phyloP scores from a whole-genome alignment of 2,797 vertebrate species.

The Trichosurus vulpecula region DNA sequence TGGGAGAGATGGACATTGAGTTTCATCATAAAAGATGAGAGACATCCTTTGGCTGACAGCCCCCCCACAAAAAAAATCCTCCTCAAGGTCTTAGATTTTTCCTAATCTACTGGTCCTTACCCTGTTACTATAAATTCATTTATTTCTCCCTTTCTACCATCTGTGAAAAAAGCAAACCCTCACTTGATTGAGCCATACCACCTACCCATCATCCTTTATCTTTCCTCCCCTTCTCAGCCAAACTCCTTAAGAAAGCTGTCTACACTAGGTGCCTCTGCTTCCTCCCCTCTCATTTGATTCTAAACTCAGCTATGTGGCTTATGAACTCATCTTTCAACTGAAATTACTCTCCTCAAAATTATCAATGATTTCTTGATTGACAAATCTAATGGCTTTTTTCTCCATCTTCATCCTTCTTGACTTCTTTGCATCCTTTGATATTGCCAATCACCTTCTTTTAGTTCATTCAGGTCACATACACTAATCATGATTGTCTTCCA shows the following conservation, averaged over 20 bases:
- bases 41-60: background rate
- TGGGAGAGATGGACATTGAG: background rate
- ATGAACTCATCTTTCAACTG: background rate
- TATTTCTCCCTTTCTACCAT: background rate
- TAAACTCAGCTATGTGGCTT: background rate
- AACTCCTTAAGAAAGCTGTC: background rate
- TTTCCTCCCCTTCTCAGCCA: background rate
- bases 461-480: background rate
- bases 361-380: background rate
- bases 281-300: background rate
- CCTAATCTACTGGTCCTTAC: background rate
- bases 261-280: background rate
- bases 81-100: background rate
- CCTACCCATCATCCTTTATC: background rate
- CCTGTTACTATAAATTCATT: background rate
- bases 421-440: background rate
- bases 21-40: background rate
- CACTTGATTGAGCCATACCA: background rate
- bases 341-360: background rate
- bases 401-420: background rate
- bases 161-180: background rate
- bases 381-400: background rate
- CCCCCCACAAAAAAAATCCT: background rate
- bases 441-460: background rate
- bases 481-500: background rate